Evolutionary conservation across 2,888 invertebrate species (phyloP).

Genomic region (Callosobruchus maculatus): DNA sequence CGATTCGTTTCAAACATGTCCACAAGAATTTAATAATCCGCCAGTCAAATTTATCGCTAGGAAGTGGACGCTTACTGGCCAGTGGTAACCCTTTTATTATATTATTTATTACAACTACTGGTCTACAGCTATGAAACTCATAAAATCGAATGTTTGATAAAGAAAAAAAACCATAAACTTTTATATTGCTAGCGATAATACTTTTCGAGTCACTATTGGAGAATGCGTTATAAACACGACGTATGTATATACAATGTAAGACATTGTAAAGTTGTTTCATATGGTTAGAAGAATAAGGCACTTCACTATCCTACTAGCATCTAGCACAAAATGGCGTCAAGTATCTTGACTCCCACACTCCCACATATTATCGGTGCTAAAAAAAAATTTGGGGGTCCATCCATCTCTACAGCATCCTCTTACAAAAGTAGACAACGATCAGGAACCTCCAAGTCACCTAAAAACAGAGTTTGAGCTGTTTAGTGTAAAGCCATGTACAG

Average conservation of each 20-base stretch:
- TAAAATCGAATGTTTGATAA: conserved; percentile 17
- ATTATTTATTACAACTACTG: conserved; percentile 12
- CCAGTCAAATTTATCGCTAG: neutral
- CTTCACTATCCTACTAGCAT: too few species aligned
- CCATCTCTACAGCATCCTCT: too few species aligned
- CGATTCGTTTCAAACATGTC: neutral
- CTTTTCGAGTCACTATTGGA: neutral
- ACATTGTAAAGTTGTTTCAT: neutral
- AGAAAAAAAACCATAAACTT: conserved; percentile 8
- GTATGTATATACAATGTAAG: neutral
- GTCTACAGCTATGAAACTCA: conserved; percentile 14
- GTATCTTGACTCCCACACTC: too few species aligned
- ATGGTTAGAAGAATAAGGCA: too few species aligned
- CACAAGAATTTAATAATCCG: neutral
- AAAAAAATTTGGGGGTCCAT: too few species aligned
- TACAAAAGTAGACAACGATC: too few species aligned
- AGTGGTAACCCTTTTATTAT: conserved; percentile 9
- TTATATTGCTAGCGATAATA: neutral
- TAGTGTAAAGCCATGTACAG: too few species aligned
- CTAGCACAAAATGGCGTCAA: too few species aligned
- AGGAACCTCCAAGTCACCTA: too few species aligned
- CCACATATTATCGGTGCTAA: too few species aligned
- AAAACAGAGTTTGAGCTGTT: too few species aligned
- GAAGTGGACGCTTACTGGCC: conserved; percentile 5
- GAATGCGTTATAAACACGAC: neutral